Evolutionary conservation across 2,888 invertebrate species (phyloP), one percentile per base, ranked within the genome.

Genomic region (Perithous albicinctus): DNA sequence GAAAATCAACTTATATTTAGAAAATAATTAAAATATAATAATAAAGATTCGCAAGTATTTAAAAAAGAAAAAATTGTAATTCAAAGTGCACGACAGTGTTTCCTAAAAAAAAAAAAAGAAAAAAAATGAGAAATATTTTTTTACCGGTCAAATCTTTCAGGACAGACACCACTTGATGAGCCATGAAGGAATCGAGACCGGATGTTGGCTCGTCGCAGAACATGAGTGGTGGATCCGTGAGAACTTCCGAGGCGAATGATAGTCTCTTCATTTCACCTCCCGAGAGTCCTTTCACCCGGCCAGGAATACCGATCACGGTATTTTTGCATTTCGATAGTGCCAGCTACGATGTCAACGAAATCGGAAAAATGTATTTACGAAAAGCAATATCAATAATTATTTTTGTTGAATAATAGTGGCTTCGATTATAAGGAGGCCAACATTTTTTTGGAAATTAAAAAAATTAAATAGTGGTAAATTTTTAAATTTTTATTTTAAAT

Each of bases 161-260:
- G 64, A 95, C 94, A 92, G 95, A 90, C 7, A 93, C 96, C 1
- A 99, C 98, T 92, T 97, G 98, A 90, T 97, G 96, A 0, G 99
- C 99, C 98, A 99, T 99, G 89, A 97, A 99, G 0, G 99, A 98
- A 93, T 99, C 99, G 77, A 99, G 94, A 0, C 99, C 98, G 0
- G 98, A 98, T 0, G 99, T 99, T 0, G 99, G 99, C 90, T 99
- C 99, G 90, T 99, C 99, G 91, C 99, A 99, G 91, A 99, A 98
- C 95, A 99, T 95, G 54, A 99, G 93, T 0, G 98, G 96, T 0
- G 99, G 99, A 93, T 99, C 97, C 0, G 98, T 99, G 56, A 99
- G 94, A 1, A 98, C 96, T 94, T 99, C 99, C n/a, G 98, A 97
- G 18, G 99, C 99, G 91, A 99, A 99, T 0, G 99, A 97, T 10